Base-by-base conservation (phyloP, 2,888 invertebrate genomes). In the Himalopsyche japonica region DNA sequence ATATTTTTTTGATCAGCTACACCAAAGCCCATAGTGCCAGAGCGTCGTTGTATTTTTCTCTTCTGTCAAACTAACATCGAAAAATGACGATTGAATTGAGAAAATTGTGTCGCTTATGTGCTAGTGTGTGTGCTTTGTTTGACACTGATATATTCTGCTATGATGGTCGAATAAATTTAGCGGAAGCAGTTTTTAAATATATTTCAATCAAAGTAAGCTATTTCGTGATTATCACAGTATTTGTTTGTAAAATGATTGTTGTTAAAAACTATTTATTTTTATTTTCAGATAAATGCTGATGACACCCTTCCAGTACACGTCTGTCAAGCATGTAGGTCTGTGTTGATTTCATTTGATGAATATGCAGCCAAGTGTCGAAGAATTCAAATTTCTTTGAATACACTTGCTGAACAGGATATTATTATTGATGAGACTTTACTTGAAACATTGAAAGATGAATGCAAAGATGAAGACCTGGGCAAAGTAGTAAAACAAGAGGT, bases 51-150 rank as follows among this genome's bases (percentile, higher is more conserved):
- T 37, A 20, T 77, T 37, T 34, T 77, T 77, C 43, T 77, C 37
- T 37, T 37, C 77, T 77, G 77, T 77, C 77, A 43, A 37, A 77
- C 34, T 77, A 77, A 37, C 77, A 43, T 57, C 24, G 70, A 64
- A 80, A 64, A 57, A 80, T 82, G 49, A 57, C 57, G 20, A 48
- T 78, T 30, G 64, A 83, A 27, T 30, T 83, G 32, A 37, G 34
- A 70, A 34, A 64, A 47, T 83, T 64, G 18, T 83, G 83, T 43
- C 83, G 83, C n/a, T 48, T 83, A 18, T 83, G 83, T 43, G 83
- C 79, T 20, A 70, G 79, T 27, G 18, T 79, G 30, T 47, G 79
- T n/a, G 79, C 57, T 76, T 24, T 70, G 70, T 70, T 64, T 20
- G 70, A 83, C 32, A 30, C 48, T 1, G 48, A 80, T 76, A 64